These are phyloP conservation scores for Turdus rufiventris DNA, from an alignment of 2,113 vertebrate genomes.

Conservation along the genomic window DNA sequence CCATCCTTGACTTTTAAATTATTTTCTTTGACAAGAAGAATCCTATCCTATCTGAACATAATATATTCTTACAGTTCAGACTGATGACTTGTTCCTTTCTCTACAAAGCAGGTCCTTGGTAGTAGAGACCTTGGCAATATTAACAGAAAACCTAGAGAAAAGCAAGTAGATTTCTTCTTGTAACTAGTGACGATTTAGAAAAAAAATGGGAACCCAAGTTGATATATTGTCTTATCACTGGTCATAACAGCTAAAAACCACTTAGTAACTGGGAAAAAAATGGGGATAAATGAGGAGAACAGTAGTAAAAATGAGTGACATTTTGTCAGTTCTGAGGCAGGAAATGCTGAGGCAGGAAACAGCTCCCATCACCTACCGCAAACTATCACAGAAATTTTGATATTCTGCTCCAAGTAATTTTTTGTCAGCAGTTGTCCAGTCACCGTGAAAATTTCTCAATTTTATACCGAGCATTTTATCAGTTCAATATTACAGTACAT, in stretches of 20 bases:
- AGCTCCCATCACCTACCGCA: not conserved
- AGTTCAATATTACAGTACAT: not conserved
- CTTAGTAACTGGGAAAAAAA: not conserved
- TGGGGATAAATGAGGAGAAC: rapidly evolving
- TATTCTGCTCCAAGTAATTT: not conserved
- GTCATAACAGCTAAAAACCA: not conserved
- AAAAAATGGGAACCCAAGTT: not conserved
- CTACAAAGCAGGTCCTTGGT: not conserved
- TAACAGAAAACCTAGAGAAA: not conserved
- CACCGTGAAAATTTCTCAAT: not conserved
- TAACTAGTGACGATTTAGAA: not conserved
- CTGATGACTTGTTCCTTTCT: not conserved
- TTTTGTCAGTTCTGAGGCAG: not conserved
- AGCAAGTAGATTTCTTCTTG: not conserved
- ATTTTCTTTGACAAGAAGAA: not conserved
- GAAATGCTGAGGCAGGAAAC: not conserved
- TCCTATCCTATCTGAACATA: not conserved
- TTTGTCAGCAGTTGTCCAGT: not conserved
- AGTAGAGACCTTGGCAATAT: not conserved
- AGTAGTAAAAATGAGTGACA: not conserved
- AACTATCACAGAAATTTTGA: not conserved
- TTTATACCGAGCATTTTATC: constrained; percentile 42
- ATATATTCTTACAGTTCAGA: not conserved
- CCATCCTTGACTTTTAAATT: not conserved
- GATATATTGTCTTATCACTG: not conserved